phyloP scores from a whole-genome alignment of 2,113 vertebrate species.

The Puffinus mauretanicus region DNA sequence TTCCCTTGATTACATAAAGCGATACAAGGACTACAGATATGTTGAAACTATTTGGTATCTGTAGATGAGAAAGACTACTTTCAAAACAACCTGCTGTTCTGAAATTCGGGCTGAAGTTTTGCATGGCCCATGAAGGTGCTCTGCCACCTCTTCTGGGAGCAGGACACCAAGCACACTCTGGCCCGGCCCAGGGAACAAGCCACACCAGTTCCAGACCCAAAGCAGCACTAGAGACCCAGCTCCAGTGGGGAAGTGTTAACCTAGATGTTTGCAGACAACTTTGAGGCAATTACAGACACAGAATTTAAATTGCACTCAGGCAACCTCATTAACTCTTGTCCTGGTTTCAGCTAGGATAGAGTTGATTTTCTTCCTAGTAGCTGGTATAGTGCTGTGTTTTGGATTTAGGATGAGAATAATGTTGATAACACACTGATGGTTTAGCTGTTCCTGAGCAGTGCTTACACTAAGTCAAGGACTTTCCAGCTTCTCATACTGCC shows the following conservation, averaged over 20 bases:
- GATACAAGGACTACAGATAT: accelerated
- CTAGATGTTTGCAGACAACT: not conserved
- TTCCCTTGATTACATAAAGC: not conserved
- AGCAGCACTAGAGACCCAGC: not conserved
- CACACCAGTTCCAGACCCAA: not conserved
- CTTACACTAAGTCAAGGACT: too few species aligned
- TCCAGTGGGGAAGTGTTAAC: not conserved
- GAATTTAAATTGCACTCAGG: not conserved
- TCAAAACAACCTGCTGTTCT: not conserved
- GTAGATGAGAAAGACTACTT: not conserved
- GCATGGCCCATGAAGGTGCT: accelerated
- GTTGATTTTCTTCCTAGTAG: too few species aligned
- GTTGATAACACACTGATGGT: too few species aligned
- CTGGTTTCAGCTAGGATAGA: too few species aligned
- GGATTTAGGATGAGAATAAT: too few species aligned
- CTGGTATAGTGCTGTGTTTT: too few species aligned
- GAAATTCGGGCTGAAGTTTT: accelerated
- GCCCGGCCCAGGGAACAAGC: accelerated
- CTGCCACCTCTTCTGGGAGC: not conserved
- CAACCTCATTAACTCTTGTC: not conserved
- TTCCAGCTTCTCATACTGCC: too few species aligned
- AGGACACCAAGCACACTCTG: not conserved
- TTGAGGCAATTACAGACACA: not conserved
- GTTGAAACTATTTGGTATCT: accelerated
- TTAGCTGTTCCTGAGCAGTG: too few species aligned